Base-by-base conservation (phyloP, 2,797 vertebrate species). In the Microtus californicus region DNA sequence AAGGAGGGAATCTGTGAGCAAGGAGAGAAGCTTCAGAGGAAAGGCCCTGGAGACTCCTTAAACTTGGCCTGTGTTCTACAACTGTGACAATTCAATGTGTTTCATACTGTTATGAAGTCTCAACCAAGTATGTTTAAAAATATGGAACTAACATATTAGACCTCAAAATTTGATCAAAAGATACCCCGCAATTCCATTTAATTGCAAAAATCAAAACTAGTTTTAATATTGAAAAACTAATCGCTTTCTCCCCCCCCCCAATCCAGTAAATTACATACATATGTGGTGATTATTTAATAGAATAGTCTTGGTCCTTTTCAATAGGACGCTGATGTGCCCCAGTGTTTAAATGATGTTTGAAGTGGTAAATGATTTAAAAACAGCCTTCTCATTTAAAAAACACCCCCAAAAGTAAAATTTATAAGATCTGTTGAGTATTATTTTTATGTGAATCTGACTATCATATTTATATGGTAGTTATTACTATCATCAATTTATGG, bases 401-500 rank as follows among this genome's bases (percentile, higher is more conserved):
- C 1, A 43, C n/a, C 88, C 37, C 45, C 7, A 79, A 25, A 27
- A 25, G 31, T 82, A 67, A 95, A 94, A 15, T 79, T 13, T 71
- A 54, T 79, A 43, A 34, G 79, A 87, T 21, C 5, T 54, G 4
- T 89, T 89, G 63, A 54, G 0, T 2, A 27, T 65, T 19, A 54
- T 31, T 29, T 71, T 83, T 65, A 65, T 67, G 25, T 79, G 80
- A 76, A 79, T 80, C 23, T 8, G 45, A 23, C 37, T 43, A 89
- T 23, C 1, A 89, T 61, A 25, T n/a, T 91, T 31, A 1, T 17
- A 85, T 78, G 1, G 43, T 87, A 69, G 0, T 65, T 87, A 8
- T 5, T 93, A 11, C 63, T 95, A n/a, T 86, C 45, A 81, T 78
- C 43, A 96, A 71, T 88, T 96, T 63, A 61, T 9, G 63, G 12